Evolutionary conservation across 1,140 invertebrate genomes (phyloP), one percentile per base, ranked within the genome.

Genomic region (Drosophila sproati): DNA sequence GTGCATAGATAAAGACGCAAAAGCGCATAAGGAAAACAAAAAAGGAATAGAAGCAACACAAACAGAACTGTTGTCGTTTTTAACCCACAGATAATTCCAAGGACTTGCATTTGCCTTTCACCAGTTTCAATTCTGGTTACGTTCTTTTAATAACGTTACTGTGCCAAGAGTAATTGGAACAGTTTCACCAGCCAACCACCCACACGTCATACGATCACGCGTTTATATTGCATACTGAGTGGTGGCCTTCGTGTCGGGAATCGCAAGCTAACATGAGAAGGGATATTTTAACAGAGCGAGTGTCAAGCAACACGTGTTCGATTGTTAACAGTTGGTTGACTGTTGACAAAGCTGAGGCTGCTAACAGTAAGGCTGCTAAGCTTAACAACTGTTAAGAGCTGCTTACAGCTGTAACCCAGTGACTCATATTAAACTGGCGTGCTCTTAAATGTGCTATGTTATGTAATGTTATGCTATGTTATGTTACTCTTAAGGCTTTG

Each of bases 281-380:
- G 78, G 56, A 83, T 48, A 79, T 77, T 77, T 77, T 77, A 77
- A 62, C 74, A 77, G 69, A 55, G 28, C 39, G 35, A 48, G 34
- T 57, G 82, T 60, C 56, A 70, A 64, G 73, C 85, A 87, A 87
- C 83, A 87, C 80, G 82, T 88, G 82, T 61, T 8, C 6, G 0
- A 7, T 43, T 48, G 67, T 41, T 61, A 59, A 43, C 39, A 39
- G 67, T 50, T 72, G 81, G 63, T 66, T 67, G 79, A 1, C 28
- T 20, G 8, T 43, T 66, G 59, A 20, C 8, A 48, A 20, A 0
- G 1, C n/a, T n/a, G 4, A 4, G 1, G 31, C 4, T 8, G 28
- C 47, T 57, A 20, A 20, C 20, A 20, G 20, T 20, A 20, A 20
- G 20, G 39, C 54, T 74, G 32, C 72, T 32, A 12, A 43, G 29